Evolutionary conservation across 2,888 invertebrate genomes (phyloP), one percentile per base, ranked within the genome.

Genomic region (Leptinotarsa juncta): DNA sequence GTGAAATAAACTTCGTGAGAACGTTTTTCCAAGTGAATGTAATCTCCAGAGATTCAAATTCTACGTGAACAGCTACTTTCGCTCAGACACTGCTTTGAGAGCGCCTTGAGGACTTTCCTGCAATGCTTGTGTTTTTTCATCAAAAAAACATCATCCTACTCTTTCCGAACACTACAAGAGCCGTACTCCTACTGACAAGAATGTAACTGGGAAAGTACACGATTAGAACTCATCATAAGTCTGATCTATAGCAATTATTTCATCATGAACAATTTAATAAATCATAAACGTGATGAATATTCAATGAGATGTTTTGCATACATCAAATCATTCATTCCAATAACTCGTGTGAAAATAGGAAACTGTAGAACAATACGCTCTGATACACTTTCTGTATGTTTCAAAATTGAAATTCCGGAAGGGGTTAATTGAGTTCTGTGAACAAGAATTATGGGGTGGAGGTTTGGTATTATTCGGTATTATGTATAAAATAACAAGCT

Each of bases 231-330:
- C 62, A 62, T 62, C n/a, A n/a, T 23, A 2, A 42, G 62, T 15
- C 32, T 62, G 62, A 62, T 62, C 62, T 62, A 32, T 62, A 62
- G 62, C 62, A 62, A 62, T 62, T 62, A 62, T 62, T 62, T 32
- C 62, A 62, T 32, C 62, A 62, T 32, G 32, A 62, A 62, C 32
- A 62, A 62, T 32, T 62, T 62, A 32, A 62, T 62, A 62, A 62
- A 62, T 62, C 32, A 62, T 62, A 62, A 62, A 62, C 62, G 62
- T 62, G 62, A 62, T 62, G 62, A 62, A 62, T 62, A 62, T 62
- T 62, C 62, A 32, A 62, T 62, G 62, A 62, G 62, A 26, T 32
- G 62, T 15, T 62, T 32, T 62, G 62, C 62, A 62, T 62, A 62
- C 32, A 62, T 62, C 16, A 62, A 62, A 62, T 62, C 62, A 62